Evolutionary conservation across 2,888 invertebrate genomes (phyloP), one percentile per base, ranked within the genome.

Genomic region (Priapulus caudatus): DNA sequence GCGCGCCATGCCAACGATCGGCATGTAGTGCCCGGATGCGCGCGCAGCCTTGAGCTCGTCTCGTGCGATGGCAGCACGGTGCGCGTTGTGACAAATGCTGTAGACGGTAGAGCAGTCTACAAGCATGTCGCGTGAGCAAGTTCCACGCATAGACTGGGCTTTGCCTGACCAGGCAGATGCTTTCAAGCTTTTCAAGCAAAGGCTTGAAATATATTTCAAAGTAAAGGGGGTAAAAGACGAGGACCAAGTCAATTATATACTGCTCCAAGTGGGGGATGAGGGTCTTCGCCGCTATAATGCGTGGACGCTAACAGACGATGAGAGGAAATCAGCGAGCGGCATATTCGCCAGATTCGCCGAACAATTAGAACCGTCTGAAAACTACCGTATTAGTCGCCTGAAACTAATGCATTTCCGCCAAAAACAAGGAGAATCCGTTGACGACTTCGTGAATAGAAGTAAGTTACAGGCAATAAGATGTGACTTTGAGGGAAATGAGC

Each of bases 161-260:
- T 10, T 33, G 33, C 33, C 33, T 10, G n/a, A 33, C n/a, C n/a
- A 10, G n/a, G 33, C 33, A 33, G 33, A 33, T 10, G n/a, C 33
- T n/a, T 33, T 33, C n/a, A 33, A 33, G 33, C n/a, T 33, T 10
- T 33, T 33, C 33, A 33, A 33, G n/a, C 33, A 33, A 33, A 33
- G 33, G 33, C n/a, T 10, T 33, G 33, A 33, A n/a, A 33, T 33
- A n/a, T 33, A 10, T 33, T 33, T 33, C 33, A 33, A 10, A 33
- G n/a, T 33, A 33, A 33, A 33, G n/a, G n/a, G n/a, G 10, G n/a
- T 33, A 10, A 33, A 10, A 10, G 33, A n/a, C 33, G n/a, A 33
- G 10, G 33, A 33, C 10, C 33, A 33, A n/a, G 33, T 33, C 33
- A 33, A 10, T 33, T n/a, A 33, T 33, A n/a, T 33, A 10, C n/a